These are phyloP conservation scores for Chiroxiphia lanceolata DNA, from an alignment of 2,797 vertebrate species.

Conservation along the genomic window DNA sequence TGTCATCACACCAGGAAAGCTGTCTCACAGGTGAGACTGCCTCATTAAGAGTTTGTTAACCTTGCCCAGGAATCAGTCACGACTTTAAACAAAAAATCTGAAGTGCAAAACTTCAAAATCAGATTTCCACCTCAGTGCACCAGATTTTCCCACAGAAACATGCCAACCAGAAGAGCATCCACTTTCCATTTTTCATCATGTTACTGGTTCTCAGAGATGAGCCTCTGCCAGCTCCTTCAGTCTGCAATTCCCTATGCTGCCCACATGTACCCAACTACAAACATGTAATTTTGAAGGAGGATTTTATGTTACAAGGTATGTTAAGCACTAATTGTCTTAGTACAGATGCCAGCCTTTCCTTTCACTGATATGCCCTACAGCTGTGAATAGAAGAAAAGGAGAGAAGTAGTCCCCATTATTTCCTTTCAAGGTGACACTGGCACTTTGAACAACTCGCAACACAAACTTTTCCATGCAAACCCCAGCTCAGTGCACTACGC, in stretches of 20 bases:
- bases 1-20: not conserved
- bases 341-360: not conserved
- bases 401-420: not conserved
- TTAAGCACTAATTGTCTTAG: not conserved
- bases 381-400: not conserved
- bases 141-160: not conserved
- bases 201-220: not conserved
- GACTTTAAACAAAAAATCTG: not conserved
- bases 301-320: not conserved
- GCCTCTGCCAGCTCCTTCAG: not conserved
- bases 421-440: not conserved
- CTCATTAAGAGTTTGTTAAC: not conserved
- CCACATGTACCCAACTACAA: not conserved
- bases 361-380: not conserved
- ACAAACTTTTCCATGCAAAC: not conserved
- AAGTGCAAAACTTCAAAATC: not conserved
- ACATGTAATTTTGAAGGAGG: not conserved
- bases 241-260: not conserved
- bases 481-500: not conserved
- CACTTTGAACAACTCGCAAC: not conserved
- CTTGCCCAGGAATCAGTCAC: not conserved
- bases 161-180: not conserved
- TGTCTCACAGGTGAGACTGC: not conserved
- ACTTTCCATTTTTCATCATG: not conserved
- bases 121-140: not conserved